Evolutionary conservation across 2,797 vertebrate genomes (phyloP).

Genomic region (Loris lydekkerianus): DNA sequence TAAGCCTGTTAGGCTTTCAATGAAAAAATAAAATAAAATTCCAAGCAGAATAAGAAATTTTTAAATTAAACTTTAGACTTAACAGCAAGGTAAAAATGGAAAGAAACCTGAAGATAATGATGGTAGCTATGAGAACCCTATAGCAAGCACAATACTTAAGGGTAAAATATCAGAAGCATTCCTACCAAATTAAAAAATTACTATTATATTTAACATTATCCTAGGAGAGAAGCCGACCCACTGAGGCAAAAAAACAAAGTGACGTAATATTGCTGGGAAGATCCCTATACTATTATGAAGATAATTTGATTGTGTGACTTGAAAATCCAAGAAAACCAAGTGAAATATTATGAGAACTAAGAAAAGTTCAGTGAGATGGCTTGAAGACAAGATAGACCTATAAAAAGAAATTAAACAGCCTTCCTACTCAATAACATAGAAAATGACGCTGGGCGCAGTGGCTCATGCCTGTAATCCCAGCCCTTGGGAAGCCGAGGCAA

Average conservation of each 20-base stretch:
- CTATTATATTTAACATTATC: not conserved
- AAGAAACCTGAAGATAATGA: conserved; percentile 43
- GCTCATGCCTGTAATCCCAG: no score
- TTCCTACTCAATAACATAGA: not conserved
- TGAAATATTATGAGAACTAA: conserved; percentile 48
- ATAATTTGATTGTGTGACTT: conserved; percentile 9
- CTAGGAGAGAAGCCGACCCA: conserved; percentile 53
- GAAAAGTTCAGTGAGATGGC: conserved; percentile 46
- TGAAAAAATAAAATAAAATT: conserved; percentile 46
- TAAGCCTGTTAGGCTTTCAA: conserved; percentile 48
- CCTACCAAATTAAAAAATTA: conserved; percentile 28
- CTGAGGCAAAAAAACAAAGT: conserved; percentile 12
- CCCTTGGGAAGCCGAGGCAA: no score
- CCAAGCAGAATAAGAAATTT: conserved; percentile 58
- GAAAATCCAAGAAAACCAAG: conserved; percentile 41
- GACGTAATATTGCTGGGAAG: not conserved
- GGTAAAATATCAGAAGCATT: conserved; percentile 3
- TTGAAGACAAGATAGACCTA: conserved; percentile 24
- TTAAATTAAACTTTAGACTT: conserved; percentile 59
- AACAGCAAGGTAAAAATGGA: conserved; percentile 52
- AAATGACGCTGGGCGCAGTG: not conserved
- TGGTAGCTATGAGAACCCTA: not conserved
- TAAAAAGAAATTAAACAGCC: not conserved
- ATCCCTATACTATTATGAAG: not conserved
- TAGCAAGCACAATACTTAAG: conserved; percentile 22